These are phyloP conservation scores for Lamellibrachia luymesi DNA, from an alignment of 1,140 invertebrate genomes.

Conservation along the genomic window DNA sequence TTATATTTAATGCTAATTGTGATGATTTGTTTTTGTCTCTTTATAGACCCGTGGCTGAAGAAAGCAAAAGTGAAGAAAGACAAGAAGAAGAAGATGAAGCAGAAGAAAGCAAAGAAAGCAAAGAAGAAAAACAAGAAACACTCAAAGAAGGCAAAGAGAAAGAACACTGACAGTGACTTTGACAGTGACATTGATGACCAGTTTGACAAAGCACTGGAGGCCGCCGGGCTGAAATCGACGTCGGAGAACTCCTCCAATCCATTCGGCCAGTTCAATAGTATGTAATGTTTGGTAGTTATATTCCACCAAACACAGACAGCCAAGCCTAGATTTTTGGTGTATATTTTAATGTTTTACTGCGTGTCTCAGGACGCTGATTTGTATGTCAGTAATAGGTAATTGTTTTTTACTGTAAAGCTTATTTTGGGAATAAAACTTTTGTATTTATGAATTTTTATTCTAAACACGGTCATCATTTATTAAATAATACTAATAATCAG, in stretches of 20 bases:
- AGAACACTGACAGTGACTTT: constrained; percentile 66
- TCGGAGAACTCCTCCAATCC: not conserved
- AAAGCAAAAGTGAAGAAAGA: constrained; percentile 64
- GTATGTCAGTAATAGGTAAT: too few species aligned
- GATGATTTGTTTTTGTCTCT: constrained; percentile 29
- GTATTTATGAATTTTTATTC: too few species aligned
- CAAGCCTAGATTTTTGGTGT: not conserved
- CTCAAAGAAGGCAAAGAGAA: constrained; percentile 38
- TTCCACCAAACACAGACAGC: not conserved
- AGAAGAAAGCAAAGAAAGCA: constrained; percentile 64
- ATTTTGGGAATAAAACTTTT: too few species aligned
- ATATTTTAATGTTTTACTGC: too few species aligned
- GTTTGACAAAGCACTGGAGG: constrained; percentile 63
- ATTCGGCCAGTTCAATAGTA: not conserved
- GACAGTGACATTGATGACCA: constrained; percentile 32
- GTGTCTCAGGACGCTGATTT: too few species aligned
- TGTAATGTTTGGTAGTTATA: not conserved
- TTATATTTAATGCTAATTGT: too few species aligned
- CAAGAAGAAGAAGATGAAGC: constrained; percentile 55
- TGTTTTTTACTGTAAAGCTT: too few species aligned
- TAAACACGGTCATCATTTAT: too few species aligned
- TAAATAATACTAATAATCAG: too few species aligned
- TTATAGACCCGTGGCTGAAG: constrained; percentile 77
- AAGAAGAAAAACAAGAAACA: constrained; percentile 59
- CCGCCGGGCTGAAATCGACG: constrained; percentile 22